phyloP scores from a whole-genome alignment of 2,797 vertebrate genomes.

The Agapornis canus region DNA sequence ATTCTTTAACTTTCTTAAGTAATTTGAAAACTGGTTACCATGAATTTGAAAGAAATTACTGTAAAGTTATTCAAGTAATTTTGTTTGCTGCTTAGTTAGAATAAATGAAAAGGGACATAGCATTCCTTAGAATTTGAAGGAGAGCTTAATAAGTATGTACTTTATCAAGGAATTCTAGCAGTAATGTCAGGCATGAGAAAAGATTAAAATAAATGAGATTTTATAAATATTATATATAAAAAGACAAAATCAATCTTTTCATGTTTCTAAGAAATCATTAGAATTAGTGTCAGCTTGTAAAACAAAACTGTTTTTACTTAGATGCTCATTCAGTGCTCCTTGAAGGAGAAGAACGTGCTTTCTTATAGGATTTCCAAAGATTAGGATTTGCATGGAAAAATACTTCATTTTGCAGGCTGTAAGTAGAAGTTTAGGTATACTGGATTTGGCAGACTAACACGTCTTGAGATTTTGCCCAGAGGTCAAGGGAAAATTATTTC shows the following conservation, averaged over 20 bases:
- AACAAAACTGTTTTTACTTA: neutral
- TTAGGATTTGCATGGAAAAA: neutral
- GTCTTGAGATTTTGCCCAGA: neutral
- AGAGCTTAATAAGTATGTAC: neutral
- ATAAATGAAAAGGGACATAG: neutral
- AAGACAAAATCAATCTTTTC: neutral
- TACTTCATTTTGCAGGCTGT: neutral
- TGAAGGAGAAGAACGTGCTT: neutral
- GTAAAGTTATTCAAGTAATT: neutral
- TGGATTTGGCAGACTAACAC: neutral
- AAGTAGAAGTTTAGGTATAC: neutral
- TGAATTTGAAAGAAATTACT: neutral
- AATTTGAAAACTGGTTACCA: neutral
- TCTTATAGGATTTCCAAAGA: neutral
- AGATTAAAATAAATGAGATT: neutral
- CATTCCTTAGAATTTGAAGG: neutral
- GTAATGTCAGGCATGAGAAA: neutral
- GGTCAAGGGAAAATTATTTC: neutral
- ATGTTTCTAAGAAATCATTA: neutral
- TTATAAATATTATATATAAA: neutral
- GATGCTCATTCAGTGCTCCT: neutral
- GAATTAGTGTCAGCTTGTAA: neutral
- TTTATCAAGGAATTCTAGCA: neutral
- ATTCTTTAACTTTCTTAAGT: neutral
- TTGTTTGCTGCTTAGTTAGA: neutral